These are phyloP conservation scores for Penaeus japonicus DNA, from an alignment of 1,140 invertebrate species.

Conservation along the genomic window DNA sequence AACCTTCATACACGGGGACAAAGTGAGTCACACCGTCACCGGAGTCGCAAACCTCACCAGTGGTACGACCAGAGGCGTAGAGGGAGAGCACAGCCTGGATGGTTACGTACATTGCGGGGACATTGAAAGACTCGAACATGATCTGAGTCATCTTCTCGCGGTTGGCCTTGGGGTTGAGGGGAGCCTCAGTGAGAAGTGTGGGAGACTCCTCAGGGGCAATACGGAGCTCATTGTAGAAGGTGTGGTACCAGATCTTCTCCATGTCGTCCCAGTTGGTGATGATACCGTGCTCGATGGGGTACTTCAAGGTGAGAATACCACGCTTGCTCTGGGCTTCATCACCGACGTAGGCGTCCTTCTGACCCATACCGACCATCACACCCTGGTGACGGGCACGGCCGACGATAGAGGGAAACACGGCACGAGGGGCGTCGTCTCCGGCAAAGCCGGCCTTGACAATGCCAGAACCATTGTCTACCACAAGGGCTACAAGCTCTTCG, in stretches of 20 bases:
- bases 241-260: slow-evolving; percentile 97
- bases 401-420: slow-evolving; percentile 74
- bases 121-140: slow-evolving; percentile 66
- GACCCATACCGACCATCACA: slow-evolving; percentile 95
- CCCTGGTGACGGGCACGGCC: slow-evolving; percentile 69
- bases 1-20: too few relatives aligned
- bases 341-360: slow-evolving; percentile 88
- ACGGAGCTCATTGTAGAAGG: slow-evolving; percentile 93
- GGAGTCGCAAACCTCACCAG: too few relatives aligned
- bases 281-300: slow-evolving; percentile 94
- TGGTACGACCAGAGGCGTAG: too few relatives aligned
- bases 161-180: slow-evolving; percentile 91
- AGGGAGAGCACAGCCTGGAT: too few relatives aligned
- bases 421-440: slow-evolving; percentile 73
- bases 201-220: slow-evolving; percentile 94
- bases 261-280: slow-evolving; percentile 98
- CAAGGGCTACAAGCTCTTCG: too few relatives aligned
- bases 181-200: slow-evolving; percentile 89
- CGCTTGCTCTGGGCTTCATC: slow-evolving; percentile 92
- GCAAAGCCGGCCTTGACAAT: slow-evolving; percentile 75
- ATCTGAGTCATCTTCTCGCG: slow-evolving; percentile 76
- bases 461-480: slow-evolving; percentile 71
- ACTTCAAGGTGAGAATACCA: slow-evolving; percentile 90
- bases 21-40: too few relatives aligned
- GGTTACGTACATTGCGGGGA: too few relatives aligned